phyloP scores from a whole-genome alignment of 2,888 invertebrate species.

The Lasioglossum zephyrum region DNA sequence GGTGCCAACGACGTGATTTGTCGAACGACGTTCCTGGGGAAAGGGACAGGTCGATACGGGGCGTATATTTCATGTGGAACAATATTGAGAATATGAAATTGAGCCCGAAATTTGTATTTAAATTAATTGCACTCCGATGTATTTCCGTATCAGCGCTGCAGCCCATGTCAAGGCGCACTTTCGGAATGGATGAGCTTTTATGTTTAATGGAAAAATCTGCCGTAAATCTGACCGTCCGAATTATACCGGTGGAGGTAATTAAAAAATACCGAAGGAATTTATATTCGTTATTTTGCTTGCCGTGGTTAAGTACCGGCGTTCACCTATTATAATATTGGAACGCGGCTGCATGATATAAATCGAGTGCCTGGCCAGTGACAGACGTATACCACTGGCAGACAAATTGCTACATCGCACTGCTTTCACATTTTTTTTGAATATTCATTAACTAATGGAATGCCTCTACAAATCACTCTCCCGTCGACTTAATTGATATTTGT shows the following conservation, averaged over 20 bases:
- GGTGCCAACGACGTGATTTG: not conserved
- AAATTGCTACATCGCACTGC: not conserved
- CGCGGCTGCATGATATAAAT: not conserved
- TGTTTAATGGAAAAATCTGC: constrained; percentile 28
- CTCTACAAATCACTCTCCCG: not conserved
- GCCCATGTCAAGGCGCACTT: not conserved
- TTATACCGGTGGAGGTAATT: constrained; percentile 23
- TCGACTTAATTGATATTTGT: not conserved
- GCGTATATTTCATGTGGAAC: not conserved
- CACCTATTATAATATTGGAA: constrained; percentile 35
- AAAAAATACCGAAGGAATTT: constrained; percentile 39
- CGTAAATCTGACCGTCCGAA: constrained; percentile 28
- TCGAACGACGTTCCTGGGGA: not conserved
- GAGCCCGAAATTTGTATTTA: constrained; percentile 42
- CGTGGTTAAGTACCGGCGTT: not conserved
- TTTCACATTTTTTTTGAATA: not conserved
- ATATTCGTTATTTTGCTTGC: constrained; percentile 2
- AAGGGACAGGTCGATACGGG: not conserved
- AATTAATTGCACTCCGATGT: constrained; percentile 34
- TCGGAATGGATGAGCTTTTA: constrained; percentile 49
- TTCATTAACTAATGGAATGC: not conserved
- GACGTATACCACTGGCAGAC: constrained; percentile 16
- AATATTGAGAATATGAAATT: constrained; percentile 42
- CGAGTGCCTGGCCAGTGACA: constrained; percentile 4
- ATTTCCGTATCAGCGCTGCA: constrained; percentile 12